Evolutionary conservation across 1,140 invertebrate species (phyloP).

Genomic region (Zaprionus capensis): DNA sequence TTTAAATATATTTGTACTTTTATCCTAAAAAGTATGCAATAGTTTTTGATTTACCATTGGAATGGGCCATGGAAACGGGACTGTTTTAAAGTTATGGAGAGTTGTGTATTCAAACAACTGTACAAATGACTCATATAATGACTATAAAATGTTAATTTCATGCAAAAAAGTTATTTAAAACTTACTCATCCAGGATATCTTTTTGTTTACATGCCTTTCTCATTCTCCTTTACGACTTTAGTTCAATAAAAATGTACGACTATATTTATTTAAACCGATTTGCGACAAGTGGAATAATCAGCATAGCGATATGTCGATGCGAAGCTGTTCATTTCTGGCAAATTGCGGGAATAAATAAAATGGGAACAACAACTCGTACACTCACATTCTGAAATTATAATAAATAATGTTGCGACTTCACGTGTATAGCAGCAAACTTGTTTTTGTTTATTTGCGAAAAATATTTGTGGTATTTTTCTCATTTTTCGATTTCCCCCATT

Average conservation of each 20-base stretch:
- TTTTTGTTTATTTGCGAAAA: slow-evolving; percentile 41
- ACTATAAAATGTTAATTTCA: too few relatives aligned
- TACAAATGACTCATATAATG: too few relatives aligned
- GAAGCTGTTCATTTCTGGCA: slow-evolving; percentile 28
- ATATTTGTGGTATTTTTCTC: slow-evolving; percentile 23
- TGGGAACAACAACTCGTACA: not conserved
- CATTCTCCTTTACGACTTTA: not conserved
- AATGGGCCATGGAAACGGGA: too few relatives aligned
- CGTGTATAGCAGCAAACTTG: not conserved
- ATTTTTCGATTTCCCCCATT: not conserved
- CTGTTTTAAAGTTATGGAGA: too few relatives aligned
- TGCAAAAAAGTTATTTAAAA: not conserved
- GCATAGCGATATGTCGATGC: slow-evolving; percentile 21
- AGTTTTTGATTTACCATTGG: not conserved
- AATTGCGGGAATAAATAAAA: slow-evolving; percentile 19
- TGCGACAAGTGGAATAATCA: slow-evolving; percentile 22
- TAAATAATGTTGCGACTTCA: slow-evolving; percentile 14
- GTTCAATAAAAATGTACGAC: slow-evolving; percentile 10
- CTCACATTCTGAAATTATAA: slow-evolving; percentile 9
- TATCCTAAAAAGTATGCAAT: not conserved
- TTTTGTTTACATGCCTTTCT: not conserved
- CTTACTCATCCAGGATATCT: not conserved
- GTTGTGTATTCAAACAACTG: too few relatives aligned
- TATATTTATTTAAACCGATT: slow-evolving; percentile 32
- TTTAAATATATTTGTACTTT: too few relatives aligned